phyloP scores from a whole-genome alignment of 2,888 invertebrate genomes.

The Ophion obscuratus region DNA sequence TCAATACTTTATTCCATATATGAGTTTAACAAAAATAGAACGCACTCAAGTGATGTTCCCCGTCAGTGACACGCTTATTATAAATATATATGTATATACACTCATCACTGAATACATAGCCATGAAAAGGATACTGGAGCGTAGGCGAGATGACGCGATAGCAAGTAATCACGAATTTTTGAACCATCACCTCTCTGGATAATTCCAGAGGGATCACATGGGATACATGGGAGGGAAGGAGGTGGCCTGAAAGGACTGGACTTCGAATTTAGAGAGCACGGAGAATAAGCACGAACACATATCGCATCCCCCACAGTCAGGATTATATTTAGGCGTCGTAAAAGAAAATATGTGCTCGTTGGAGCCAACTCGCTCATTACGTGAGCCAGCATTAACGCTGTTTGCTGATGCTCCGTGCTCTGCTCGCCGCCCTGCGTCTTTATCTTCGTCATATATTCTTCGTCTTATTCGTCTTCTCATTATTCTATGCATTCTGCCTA shows the following conservation, averaged over 20 bases:
- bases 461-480: conserved; percentile 24
- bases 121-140: too few relatives aligned
- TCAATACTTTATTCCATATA: too few relatives aligned
- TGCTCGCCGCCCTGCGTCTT: not conserved
- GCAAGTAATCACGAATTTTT: conserved; percentile 14
- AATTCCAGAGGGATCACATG: conserved; percentile 18
- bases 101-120: too few relatives aligned
- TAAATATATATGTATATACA: too few relatives aligned
- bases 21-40: too few relatives aligned
- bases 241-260: not conserved
- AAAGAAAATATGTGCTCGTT: conserved; percentile 83
- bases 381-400: conserved; percentile 82
- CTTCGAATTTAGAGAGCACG: conserved; percentile 24
- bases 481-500: conserved; percentile 37
- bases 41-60: too few relatives aligned
- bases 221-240: not conserved
- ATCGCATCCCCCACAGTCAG: conserved; percentile 75
- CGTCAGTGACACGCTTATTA: too few relatives aligned
- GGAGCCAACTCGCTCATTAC: conserved; percentile 84
- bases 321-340: conserved; percentile 84
- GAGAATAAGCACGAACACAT: conserved; percentile 46
- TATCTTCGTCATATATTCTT: conserved; percentile 38
- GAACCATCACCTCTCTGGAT: conserved; percentile 37
- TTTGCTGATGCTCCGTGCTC: conserved; percentile 50
- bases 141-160: not conserved